Conservation (phyloP, 1,140 invertebrate species). For the Temnothorax curvispinosus region DNA sequence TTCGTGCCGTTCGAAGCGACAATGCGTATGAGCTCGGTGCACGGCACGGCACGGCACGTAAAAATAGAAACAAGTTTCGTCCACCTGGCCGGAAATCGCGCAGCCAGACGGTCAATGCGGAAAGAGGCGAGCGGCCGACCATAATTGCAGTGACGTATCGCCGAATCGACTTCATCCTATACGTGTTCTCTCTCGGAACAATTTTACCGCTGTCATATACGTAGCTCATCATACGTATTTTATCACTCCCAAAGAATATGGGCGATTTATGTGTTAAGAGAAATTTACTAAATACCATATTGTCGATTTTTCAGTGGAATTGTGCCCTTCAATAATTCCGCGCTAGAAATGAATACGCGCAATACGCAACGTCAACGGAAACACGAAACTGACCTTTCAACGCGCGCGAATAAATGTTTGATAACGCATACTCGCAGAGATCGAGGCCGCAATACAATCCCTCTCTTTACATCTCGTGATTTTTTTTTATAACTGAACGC, state of each 20-base stretch:
- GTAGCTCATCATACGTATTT: not conserved
- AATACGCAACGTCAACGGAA: conserved; percentile 13
- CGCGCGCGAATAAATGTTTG: conserved; percentile 45
- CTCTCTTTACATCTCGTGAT: conserved; percentile 14
- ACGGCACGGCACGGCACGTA: conserved; percentile 30
- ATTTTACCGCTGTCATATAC: conserved; percentile 3
- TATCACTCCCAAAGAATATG: not conserved
- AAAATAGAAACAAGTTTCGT: conserved; percentile 56
- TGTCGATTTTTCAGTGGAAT: conserved; percentile 16
- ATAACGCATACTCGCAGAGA: conserved; percentile 27
- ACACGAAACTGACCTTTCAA: conserved; percentile 29
- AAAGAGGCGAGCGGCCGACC: conserved; percentile 49
- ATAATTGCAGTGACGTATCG: conserved; percentile 63
- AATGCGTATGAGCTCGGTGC: conserved; percentile 37
- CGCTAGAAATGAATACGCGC: conserved; percentile 11
- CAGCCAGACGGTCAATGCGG: conserved; percentile 33
- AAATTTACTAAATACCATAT: not conserved
- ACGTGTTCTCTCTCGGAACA: no score
- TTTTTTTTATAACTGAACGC: conserved; percentile 27
- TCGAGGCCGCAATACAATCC: conserved; percentile 15
- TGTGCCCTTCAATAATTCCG: conserved; percentile 44
- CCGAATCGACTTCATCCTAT: conserved; percentile 31
- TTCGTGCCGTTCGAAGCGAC: conserved; percentile 41
- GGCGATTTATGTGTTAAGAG: not conserved
- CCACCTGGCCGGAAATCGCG: conserved; percentile 66